These are phyloP conservation scores for Sisyra terminalis DNA, from an alignment of 2,888 invertebrate genomes.

Conservation along the genomic window DNA sequence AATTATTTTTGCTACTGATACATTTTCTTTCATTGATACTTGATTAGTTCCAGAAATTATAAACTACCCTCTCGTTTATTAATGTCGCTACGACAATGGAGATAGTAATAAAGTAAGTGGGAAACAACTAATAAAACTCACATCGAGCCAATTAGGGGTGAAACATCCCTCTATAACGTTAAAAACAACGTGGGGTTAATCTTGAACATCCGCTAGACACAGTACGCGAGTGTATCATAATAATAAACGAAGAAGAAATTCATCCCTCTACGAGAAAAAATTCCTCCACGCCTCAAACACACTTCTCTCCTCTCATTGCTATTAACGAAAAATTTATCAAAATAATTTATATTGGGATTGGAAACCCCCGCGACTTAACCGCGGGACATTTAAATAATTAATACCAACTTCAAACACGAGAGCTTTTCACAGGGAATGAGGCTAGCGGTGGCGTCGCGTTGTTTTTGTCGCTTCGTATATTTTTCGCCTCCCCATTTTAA, in stretches of 20 bases:
- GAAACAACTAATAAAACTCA: constrained; percentile 4
- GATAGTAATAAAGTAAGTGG: background rate
- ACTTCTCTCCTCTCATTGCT: too few relatives aligned
- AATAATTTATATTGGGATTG: too few relatives aligned
- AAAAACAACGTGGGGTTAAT: constrained; percentile 7
- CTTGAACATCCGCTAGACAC: background rate
- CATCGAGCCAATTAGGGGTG: constrained; percentile 3
- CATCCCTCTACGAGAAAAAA: background rate
- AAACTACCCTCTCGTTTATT: background rate
- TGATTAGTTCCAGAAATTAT: background rate
- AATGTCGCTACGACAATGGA: background rate
- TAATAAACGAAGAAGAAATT: background rate
- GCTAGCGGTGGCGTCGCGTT: too few relatives aligned
- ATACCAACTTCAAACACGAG: too few relatives aligned
- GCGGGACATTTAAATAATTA: too few relatives aligned
- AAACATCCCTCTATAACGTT: constrained; percentile 2
- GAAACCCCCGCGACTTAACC: too few relatives aligned
- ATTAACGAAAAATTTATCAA: too few relatives aligned
- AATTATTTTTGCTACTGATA: background rate
- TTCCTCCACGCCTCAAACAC: background rate
- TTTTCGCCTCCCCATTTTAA: too few relatives aligned
- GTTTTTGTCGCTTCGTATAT: too few relatives aligned
- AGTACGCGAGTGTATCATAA: background rate
- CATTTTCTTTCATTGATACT: background rate
- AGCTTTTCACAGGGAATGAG: too few relatives aligned